Evolutionary conservation across 2,888 invertebrate species (phyloP).

Genomic region (Pandemis heparana): DNA sequence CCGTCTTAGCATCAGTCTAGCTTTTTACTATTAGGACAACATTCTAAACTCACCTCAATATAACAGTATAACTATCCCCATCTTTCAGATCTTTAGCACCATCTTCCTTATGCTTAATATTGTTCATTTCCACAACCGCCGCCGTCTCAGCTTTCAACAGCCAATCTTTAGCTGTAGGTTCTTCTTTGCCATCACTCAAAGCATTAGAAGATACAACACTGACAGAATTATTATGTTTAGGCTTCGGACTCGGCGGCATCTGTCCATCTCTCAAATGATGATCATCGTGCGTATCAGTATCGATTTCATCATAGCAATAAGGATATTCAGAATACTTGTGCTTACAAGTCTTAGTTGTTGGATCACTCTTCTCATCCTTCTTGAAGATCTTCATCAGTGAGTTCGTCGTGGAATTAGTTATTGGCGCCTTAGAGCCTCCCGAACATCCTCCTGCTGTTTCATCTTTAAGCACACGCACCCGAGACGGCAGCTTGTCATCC

Average conservation of each 20-base stretch:
- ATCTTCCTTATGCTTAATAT: conserved; percentile 79
- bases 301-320: conserved; percentile 94
- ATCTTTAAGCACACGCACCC: conserved; percentile 91
- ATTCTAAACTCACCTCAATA: conserved; percentile 83
- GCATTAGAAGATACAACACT: conserved; percentile 82
- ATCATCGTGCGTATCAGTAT: conserved; percentile 89
- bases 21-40: too few relatives aligned
- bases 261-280: conserved; percentile 82
- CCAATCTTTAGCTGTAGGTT: conserved; percentile 78
- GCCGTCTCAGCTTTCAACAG: conserved; percentile 71
- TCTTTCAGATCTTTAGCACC: conserved; percentile 82
- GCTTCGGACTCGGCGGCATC: conserved; percentile 75
- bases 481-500: conserved; percentile 87
- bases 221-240: conserved; percentile 79
- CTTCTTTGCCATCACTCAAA: conserved; percentile 73
- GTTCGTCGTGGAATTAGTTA: conserved; percentile 73
- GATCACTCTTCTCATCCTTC: conserved; percentile 73
- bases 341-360: conserved; percentile 90
- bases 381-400: conserved; percentile 77
- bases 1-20: too few relatives aligned
- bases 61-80: conserved; percentile 91
- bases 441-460: conserved; percentile 81
- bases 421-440: conserved; percentile 71
- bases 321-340: conserved; percentile 96
- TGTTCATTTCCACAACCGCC: conserved; percentile 79